Conservation (phyloP, 2,113 vertebrate species). For the Tragelaphus imberbis region DNA sequence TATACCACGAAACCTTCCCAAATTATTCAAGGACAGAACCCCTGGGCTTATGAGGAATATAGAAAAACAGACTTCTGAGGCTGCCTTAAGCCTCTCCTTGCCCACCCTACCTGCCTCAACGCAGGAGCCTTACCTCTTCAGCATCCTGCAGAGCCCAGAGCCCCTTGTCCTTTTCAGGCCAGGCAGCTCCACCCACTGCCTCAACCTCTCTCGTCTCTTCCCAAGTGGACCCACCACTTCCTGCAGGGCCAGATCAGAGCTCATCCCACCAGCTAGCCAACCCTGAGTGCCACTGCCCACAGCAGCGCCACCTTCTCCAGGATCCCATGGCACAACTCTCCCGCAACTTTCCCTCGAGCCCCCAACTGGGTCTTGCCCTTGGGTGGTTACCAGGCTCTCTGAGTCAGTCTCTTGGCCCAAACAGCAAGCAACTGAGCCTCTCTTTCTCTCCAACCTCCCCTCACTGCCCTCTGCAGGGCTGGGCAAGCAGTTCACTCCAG, state of each 20-base stretch:
- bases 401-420: not conserved
- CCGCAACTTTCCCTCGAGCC: not conserved
- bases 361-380: accelerated
- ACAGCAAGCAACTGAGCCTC: not conserved
- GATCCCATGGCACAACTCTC: not conserved
- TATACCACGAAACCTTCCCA: not conserved
- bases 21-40: not conserved
- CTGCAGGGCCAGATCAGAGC: not conserved
- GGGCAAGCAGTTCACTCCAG: not conserved
- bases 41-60: not conserved
- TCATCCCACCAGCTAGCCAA: not conserved
- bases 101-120: not conserved
- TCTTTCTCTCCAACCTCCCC: not conserved
- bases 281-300: not conserved
- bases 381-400: not conserved
- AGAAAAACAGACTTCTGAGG: not conserved
- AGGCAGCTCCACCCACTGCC: not conserved
- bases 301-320: not conserved
- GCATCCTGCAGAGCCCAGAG: not conserved
- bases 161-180: not conserved
- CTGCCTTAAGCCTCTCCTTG: not conserved
- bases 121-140: not conserved
- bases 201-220: not conserved
- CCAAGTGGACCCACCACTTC: not conserved
- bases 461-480: not conserved